These are phyloP conservation scores for Sericinus montela DNA, from an alignment of 2,888 invertebrate species.

Conservation along the genomic window DNA sequence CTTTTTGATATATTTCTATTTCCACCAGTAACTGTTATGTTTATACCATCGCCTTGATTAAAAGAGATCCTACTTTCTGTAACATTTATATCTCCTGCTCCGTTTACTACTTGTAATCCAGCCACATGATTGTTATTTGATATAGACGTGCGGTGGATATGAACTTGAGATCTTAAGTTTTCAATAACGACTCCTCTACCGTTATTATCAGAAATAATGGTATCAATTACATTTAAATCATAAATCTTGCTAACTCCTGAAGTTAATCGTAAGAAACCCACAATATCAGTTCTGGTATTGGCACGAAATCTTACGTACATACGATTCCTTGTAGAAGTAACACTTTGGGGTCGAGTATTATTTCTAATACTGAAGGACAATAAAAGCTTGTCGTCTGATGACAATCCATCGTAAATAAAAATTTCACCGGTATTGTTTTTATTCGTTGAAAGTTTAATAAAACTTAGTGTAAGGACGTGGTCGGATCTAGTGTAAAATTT, in stretches of 20 bases:
- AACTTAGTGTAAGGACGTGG: conserved; percentile 91
- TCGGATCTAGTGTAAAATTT: conserved; percentile 88
- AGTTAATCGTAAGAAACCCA: conserved; percentile 88
- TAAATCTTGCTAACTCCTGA: conserved; percentile 88
- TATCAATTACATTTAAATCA: conserved; percentile 92
- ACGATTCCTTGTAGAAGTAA: conserved; percentile 89
- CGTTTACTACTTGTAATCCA: conserved; percentile 93
- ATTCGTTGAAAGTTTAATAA: conserved; percentile 89
- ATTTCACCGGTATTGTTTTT: conserved; percentile 86
- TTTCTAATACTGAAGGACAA: conserved; percentile 87
- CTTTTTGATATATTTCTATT: conserved; percentile 94
- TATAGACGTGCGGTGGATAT: conserved; percentile 89
- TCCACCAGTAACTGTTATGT: conserved; percentile 97
- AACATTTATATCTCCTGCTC: conserved; percentile 96
- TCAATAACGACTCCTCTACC: conserved; percentile 97
- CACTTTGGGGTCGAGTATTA: conserved; percentile 92
- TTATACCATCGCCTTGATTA: conserved; percentile 96
- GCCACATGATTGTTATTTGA: conserved; percentile 94
- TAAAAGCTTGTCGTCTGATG: conserved; percentile 83
- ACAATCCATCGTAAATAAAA: conserved; percentile 88
- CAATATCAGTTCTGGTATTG: conserved; percentile 84
- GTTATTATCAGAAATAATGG: conserved; percentile 91
- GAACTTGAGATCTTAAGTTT: conserved; percentile 93
- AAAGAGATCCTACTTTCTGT: conserved; percentile 93
- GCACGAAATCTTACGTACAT: conserved; percentile 90